Percentiles rank a stretch among this genome's conserved stretches.
These are phyloP conservation scores for Drosophila nebulosa DNA, from an alignment of 1,140 invertebrate genomes.

Conservation along the genomic window DNA sequence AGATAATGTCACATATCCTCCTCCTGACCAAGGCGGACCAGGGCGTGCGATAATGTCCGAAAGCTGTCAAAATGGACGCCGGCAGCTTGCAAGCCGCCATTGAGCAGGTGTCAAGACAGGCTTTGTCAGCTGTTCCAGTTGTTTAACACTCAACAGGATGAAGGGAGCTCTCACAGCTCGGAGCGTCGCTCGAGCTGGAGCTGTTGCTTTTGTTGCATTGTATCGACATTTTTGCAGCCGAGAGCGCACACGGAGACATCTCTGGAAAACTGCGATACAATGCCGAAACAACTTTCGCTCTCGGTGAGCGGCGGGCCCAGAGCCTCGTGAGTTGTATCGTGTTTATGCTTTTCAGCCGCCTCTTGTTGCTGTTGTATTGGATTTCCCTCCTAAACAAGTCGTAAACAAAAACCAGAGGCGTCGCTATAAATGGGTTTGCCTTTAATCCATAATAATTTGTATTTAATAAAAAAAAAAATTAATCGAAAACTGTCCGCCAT, in stretches of 20 bases:
- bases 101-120: constrained; percentile 56
- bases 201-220: constrained; percentile 60
- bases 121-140: constrained; percentile 40
- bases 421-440: constrained; percentile 23
- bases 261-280: constrained; percentile 68
- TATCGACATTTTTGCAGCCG: constrained; percentile 64
- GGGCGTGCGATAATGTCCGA: constrained; percentile 50
- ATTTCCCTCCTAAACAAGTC: constrained; percentile 62
- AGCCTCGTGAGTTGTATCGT: constrained; percentile 56
- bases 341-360: constrained; percentile 36
- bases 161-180: constrained; percentile 13
- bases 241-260: constrained; percentile 37
- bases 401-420: constrained; percentile 78
- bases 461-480: neutral
- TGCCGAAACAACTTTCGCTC: constrained; percentile 61
- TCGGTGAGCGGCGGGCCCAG: constrained; percentile 31
- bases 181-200: neutral
- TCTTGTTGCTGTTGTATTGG: constrained; percentile 50
- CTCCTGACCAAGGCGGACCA: neutral
- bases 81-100: constrained; percentile 25
- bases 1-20: constrained; percentile 63
- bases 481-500: constrained; percentile 38
- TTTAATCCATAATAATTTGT: constrained; percentile 8
- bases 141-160: constrained; percentile 59
- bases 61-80: constrained; percentile 70